These are phyloP conservation scores for Oscarella lobularis DNA, from an alignment of 37 sponge, comb jelly and placozoan species.

Conservation along the genomic window DNA sequence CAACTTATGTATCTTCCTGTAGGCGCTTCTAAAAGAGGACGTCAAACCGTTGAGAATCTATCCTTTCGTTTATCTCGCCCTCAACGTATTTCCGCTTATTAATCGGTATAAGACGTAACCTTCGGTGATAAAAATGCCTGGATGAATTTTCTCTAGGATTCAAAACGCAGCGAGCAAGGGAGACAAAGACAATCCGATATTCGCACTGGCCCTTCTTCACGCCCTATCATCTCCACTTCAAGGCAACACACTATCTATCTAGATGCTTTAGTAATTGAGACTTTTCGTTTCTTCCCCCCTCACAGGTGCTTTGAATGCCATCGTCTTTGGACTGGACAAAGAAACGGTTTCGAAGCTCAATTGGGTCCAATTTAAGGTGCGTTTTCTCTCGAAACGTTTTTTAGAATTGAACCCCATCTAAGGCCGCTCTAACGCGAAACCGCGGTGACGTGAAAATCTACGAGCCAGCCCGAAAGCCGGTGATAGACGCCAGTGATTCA, in stretches of 20 bases:
- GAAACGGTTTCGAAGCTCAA: constrained; percentile 20
- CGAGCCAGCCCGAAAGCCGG: too few species aligned
- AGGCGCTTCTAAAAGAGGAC: constrained; percentile 1
- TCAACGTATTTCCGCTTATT: not conserved
- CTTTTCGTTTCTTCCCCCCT: not conserved
- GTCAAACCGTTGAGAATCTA: not conserved
- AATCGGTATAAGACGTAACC: not conserved
- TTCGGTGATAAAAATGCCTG: too few species aligned
- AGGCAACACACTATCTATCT: not conserved
- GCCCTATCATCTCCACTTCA: constrained; percentile 3
- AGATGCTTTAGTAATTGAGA: too few species aligned
- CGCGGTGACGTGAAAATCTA: too few species aligned
- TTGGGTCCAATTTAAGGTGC: constrained; percentile 16
- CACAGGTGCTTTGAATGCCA: constrained; percentile 14
- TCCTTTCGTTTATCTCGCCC: not conserved
- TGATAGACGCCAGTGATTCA: too few species aligned
- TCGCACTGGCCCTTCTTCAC: not conserved
- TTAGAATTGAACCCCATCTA: too few species aligned
- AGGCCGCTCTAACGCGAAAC: too few species aligned
- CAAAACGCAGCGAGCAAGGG: constrained; percentile 3
- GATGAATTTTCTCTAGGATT: not conserved
- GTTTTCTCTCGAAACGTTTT: too few species aligned
- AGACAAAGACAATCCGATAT: not conserved
- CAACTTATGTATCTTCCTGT: not conserved
- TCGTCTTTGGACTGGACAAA: constrained; percentile 30